phyloP scores from a whole-genome alignment of 1,140 invertebrate species.

The Dendrolimus kikuchii region DNA sequence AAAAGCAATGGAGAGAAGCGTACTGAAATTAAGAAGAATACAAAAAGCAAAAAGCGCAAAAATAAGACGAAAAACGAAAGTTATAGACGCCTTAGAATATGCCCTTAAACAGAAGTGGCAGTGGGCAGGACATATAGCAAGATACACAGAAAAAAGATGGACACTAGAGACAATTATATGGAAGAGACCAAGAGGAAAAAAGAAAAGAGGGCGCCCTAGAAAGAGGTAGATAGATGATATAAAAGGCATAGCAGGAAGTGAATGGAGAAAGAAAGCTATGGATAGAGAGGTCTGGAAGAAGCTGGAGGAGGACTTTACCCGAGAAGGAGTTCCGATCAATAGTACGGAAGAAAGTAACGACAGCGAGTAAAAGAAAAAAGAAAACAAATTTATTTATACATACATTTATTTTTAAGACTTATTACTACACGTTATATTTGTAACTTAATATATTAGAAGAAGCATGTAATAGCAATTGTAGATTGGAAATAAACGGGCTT shows the following conservation, averaged over 20 bases:
- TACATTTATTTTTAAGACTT: no score
- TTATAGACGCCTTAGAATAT: constrained; percentile 13
- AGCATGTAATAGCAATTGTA: no score
- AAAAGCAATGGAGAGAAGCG: constrained; percentile 10
- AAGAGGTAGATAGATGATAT: constrained; percentile 8
- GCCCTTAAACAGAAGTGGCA: constrained; percentile 10
- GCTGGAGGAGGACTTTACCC: no score
- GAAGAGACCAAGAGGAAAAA: constrained; percentile 10
- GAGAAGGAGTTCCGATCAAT: no score
- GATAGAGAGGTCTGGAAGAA: no score
- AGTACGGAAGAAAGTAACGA: no score
- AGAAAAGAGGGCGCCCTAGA: no score
- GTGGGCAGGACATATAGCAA: constrained; percentile 16
- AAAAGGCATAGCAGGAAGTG: constrained; percentile 4
- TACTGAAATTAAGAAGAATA: constrained; percentile 12
- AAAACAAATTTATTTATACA: no score
- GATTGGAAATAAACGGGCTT: no score
- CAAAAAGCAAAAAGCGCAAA: constrained; percentile 6
- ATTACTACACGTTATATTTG: no score
- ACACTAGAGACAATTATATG: constrained; percentile 7
- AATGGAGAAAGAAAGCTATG: constrained; percentile 3
- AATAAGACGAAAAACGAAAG: constrained; percentile 10
- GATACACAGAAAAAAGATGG: constrained; percentile 13
- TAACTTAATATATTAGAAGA: no score
- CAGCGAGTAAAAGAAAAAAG: no score